Conservation (phyloP, 1,140 invertebrate genomes). For the Hermatobates lingyangjiaoensis region DNA sequence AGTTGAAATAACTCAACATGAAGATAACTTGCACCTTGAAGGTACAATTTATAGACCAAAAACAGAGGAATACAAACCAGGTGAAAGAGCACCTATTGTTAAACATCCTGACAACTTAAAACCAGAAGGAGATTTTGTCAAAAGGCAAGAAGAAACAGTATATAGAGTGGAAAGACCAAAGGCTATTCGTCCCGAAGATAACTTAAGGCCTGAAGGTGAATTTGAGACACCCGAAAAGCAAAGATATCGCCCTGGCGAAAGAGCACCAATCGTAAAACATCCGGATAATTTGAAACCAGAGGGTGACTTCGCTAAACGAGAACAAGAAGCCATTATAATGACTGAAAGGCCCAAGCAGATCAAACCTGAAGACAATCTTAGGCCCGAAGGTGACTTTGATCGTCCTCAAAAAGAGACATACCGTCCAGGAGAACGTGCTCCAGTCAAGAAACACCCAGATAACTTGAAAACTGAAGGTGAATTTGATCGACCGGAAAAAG, state of each 20-base stretch:
- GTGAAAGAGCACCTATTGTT: conserved; percentile 19
- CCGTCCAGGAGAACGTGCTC: conserved; percentile 26
- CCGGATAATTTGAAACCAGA: conserved; percentile 23
- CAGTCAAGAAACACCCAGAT: conserved; percentile 23
- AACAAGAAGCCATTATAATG: conserved; percentile 19
- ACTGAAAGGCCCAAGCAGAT: conserved; percentile 23
- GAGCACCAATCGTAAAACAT: conserved; percentile 19
- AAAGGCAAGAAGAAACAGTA: conserved; percentile 21
- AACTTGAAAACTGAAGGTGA: conserved; percentile 42
- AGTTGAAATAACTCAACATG: conserved; percentile 29
- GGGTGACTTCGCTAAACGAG: too few relatives aligned
- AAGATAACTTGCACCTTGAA: conserved; percentile 24
- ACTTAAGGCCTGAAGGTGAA: conserved; percentile 22
- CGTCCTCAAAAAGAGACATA: conserved; percentile 21
- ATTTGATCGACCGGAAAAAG: conserved; percentile 27
- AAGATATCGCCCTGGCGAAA: conserved; percentile 24
- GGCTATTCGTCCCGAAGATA: conserved; percentile 14
- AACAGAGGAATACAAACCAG: conserved; percentile 24
- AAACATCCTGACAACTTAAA: conserved; percentile 22
- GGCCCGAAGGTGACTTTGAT: conserved; percentile 35
- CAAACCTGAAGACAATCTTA: conserved; percentile 31
- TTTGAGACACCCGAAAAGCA: conserved; percentile 23
- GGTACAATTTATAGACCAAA: too few relatives aligned
- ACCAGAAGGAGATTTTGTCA: conserved; percentile 29
- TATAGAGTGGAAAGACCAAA: conserved; percentile 25